Conservation (phyloP, 2,113 vertebrate genomes). For the Dicerorhinus sumatrensis region DNA sequence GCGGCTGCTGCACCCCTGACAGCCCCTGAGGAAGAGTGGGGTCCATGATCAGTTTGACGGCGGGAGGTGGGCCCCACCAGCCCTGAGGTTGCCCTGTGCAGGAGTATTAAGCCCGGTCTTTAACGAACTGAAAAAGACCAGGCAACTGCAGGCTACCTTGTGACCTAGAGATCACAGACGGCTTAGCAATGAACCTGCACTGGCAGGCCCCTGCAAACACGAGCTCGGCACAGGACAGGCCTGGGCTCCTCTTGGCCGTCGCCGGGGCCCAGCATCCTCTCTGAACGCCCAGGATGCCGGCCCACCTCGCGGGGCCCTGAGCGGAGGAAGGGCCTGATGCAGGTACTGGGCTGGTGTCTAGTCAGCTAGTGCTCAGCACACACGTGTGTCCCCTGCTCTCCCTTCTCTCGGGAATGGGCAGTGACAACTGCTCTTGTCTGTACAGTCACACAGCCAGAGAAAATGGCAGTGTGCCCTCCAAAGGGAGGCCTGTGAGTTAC, state of each 20-base stretch:
- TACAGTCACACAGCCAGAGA: not conserved
- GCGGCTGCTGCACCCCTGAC: not conserved
- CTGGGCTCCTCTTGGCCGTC: not conserved
- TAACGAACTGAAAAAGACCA: not conserved
- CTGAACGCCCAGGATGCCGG: not conserved
- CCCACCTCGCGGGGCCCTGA: not conserved
- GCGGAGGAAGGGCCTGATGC: not conserved
- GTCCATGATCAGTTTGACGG: not conserved
- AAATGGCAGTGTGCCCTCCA: not conserved
- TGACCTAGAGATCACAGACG: not conserved
- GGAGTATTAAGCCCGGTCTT: not conserved
- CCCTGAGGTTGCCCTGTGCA: not conserved
- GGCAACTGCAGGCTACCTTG: not conserved
- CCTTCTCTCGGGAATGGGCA: not conserved
- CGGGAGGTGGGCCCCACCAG: not conserved
- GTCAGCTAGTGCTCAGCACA: not conserved
- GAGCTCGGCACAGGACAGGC: not conserved
- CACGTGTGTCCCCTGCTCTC: not conserved
- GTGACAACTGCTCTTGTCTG: not conserved
- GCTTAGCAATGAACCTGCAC: not conserved
- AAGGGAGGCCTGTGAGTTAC: not conserved
- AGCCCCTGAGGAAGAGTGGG: not conserved
- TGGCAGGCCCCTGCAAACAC: not conserved
- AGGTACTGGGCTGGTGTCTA: accelerated
- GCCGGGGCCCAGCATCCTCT: not conserved